Base-by-base conservation (phyloP, 2,888 invertebrate species). In the Torymus aiolomorphi region DNA sequence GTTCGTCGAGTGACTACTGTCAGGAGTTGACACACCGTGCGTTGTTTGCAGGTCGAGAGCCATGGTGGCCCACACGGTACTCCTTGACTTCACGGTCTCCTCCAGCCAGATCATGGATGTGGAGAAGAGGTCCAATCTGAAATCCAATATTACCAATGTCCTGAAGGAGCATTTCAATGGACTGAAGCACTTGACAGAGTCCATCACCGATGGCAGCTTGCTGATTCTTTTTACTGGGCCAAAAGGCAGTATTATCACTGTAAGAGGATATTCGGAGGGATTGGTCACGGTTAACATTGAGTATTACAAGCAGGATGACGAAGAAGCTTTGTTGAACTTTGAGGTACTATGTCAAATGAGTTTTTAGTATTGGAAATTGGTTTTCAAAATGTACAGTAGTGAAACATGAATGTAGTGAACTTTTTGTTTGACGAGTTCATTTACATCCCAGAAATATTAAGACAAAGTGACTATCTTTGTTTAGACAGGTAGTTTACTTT, bases 221-320 rank as follows among this genome's bases (percentile, higher is more conserved):
- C 91, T 96, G 83, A 93, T 94, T 85, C 90, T 96, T 18, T 93
- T 95, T 82, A 93, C 94, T 54, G 95, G 95, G 82, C 95, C 95
- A 81, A 93, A 93, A 87, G 94, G 94, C 51, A 93, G 94, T 67
- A 92, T 95, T 10, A 93, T 95, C 49, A 94, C 94, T 51, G 92
- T 95, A 63, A 93, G 96, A 88, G 92, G 95, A 84, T 96, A 95
- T 86, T 92, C 93, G 66, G 94, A 94, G 85, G 96, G 96, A 76
- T 91, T 96, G 84, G 92, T 96, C 78, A 96, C 96, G 56, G 92
- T 96, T 84, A 96, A 96, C 89, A 94, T 96, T 87, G 97, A 97
- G 88, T 96, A 95, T 91, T 96, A 94, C 89, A 94, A 95, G 88
- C 94, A 93, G 80, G 95, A 95, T 78, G 93, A 93, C 82, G 95